Evolutionary conservation across 2,113 vertebrate species (phyloP).

Genomic region (Martes martes): DNA sequence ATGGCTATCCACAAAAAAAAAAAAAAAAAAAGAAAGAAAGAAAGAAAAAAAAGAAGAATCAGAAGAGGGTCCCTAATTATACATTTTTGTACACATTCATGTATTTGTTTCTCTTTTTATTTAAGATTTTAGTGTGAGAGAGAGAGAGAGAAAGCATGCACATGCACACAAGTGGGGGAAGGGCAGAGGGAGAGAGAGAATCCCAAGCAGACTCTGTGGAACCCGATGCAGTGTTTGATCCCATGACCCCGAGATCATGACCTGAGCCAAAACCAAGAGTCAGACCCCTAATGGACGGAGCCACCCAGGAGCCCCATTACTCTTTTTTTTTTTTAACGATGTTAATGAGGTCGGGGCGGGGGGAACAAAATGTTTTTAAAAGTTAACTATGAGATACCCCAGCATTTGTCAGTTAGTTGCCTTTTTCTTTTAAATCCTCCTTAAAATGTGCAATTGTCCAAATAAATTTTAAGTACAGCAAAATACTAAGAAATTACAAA

Average conservation of each 20-base stretch:
- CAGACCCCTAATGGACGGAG: neutral
- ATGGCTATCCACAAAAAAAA: neutral
- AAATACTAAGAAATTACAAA: slow-evolving; percentile 41
- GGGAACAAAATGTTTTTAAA: neutral
- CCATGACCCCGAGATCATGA: neutral
- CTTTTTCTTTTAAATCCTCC: slow-evolving; percentile 39
- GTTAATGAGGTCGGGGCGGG: neutral
- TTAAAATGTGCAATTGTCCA: slow-evolving; percentile 22
- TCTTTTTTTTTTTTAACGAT: neutral
- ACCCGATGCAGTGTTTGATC: neutral
- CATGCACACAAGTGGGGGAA: neutral
- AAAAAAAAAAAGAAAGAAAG: too few relatives aligned
- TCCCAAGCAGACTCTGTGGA: neutral
- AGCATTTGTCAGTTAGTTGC: neutral
- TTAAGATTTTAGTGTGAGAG: too few relatives aligned
- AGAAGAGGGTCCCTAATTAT: too few relatives aligned
- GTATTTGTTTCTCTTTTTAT: too few relatives aligned
- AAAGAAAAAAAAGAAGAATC: too few relatives aligned
- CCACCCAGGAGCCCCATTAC: neutral
- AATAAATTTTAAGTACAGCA: slow-evolving; percentile 22
- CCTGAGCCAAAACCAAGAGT: neutral
- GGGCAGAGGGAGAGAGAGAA: neutral
- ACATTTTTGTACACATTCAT: too few relatives aligned
- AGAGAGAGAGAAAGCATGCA: neutral
- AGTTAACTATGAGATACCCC: neutral